Conservation (phyloP, 2,113 vertebrate genomes). For the Brienomyrus brachyistius region DNA sequence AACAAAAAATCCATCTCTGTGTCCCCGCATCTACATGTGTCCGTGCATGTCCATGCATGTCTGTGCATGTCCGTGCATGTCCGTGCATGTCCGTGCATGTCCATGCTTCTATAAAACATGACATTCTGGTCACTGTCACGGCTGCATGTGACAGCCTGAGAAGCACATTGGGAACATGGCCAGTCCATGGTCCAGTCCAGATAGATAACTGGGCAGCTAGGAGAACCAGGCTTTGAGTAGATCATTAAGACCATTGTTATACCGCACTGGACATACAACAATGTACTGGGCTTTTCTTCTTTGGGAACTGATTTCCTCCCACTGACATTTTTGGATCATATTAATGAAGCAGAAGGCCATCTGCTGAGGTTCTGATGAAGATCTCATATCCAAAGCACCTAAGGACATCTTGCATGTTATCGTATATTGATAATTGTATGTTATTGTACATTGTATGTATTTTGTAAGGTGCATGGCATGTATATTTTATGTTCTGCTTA, state of each 20-base stretch:
- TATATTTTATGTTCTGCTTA: background rate
- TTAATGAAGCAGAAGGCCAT: background rate
- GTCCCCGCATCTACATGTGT: conserved; percentile 16
- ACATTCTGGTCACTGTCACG: background rate
- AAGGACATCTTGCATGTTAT: background rate
- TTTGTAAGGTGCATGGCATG: background rate
- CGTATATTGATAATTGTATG: background rate
- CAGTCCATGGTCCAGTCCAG: background rate
- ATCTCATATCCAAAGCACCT: background rate
- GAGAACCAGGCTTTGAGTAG: background rate
- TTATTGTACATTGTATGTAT: background rate
- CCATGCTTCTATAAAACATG: background rate
- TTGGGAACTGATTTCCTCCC: background rate
- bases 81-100: conserved; percentile 42
- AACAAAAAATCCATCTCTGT: background rate
- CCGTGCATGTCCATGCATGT: conserved; percentile 26
- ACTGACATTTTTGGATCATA: background rate
- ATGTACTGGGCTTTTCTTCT: background rate
- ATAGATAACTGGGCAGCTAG: background rate
- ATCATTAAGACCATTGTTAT: background rate
- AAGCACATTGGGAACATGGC: background rate
- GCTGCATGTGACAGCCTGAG: background rate
- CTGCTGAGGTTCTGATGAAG: background rate
- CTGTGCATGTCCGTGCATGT: too few relatives aligned
- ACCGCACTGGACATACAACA: background rate